phyloP scores from a whole-genome alignment of 1,140 invertebrate species.

The Octopus sinensis region DNA sequence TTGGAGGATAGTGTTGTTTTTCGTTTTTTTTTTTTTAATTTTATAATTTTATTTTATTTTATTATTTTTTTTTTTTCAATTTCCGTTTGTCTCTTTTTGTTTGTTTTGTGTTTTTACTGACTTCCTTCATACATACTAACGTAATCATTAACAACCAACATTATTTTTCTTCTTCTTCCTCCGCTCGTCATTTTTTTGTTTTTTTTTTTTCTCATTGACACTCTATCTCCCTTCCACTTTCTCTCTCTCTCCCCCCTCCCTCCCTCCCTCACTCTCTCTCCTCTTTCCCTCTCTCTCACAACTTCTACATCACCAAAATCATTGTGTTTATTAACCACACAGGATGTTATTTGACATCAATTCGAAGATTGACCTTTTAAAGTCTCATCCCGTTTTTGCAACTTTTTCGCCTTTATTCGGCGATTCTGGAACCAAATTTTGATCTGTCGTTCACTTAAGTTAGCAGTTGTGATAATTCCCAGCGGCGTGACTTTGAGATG shows the following conservation, averaged over 20 bases:
- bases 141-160: too few species aligned
- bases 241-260: too few species aligned
- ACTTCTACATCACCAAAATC: too few species aligned
- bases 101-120: not conserved
- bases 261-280: too few species aligned
- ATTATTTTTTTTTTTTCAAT: not conserved
- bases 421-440: slow-evolving; percentile 98
- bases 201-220: too few species aligned
- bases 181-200: too few species aligned
- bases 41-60: not conserved
- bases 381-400: slow-evolving; percentile 46
- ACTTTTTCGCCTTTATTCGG: slow-evolving; percentile 88
- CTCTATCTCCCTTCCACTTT: too few species aligned
- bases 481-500: slow-evolving; percentile 86
- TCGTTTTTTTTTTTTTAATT: not conserved
- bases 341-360: not conserved
- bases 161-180: too few species aligned
- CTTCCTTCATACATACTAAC: not conserved
- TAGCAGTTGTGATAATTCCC: slow-evolving; percentile 85
- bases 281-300: too few species aligned
- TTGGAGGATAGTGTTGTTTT: not conserved
- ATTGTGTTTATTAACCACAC: too few species aligned
- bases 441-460: slow-evolving; percentile 90
- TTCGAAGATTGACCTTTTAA: slow-evolving; percentile 15
- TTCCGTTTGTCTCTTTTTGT: not conserved